A percentile compares a stretch with the other conserved stretches of the same genome.
Evolutionary conservation across 2,113 vertebrate species (phyloP).

Genomic region (Mirza zaza): DNA sequence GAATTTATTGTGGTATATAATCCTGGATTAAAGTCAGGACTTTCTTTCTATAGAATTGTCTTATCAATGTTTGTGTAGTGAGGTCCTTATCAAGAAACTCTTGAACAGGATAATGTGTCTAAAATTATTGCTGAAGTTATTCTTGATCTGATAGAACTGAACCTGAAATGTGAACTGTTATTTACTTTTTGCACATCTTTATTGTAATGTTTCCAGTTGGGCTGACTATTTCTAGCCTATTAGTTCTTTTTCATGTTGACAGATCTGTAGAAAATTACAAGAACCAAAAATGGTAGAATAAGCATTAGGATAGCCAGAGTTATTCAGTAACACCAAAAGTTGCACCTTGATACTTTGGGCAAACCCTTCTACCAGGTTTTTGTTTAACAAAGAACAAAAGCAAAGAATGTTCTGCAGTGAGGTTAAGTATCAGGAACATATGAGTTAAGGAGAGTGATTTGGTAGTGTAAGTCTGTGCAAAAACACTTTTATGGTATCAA

Average conservation of each 20-base stretch:
- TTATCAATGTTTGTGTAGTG: conserved; percentile 75
- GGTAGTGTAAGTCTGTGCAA: conserved; percentile 73
- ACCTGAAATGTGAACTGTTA: conserved; percentile 74
- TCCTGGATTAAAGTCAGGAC: conserved; percentile 75
- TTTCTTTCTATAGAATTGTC: conserved; percentile 73
- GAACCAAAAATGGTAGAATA: not conserved
- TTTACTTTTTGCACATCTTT: conserved; percentile 79
- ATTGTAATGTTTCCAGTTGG: conserved; percentile 69
- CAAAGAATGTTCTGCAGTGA: conserved; percentile 36
- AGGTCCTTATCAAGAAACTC: conserved; percentile 74
- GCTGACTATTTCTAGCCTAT: conserved; percentile 58
- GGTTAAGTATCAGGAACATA: not conserved
- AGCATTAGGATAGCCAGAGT: conserved; percentile 71
- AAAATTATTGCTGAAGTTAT: conserved; percentile 66
- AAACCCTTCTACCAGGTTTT: not conserved
- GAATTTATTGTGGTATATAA: conserved; percentile 79
- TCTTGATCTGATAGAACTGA: conserved; percentile 68
- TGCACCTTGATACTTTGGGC: conserved; percentile 32
- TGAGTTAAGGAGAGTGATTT: not conserved
- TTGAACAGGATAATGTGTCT: conserved; percentile 75
- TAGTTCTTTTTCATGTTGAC: conserved; percentile 57
- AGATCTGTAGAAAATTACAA: conserved; percentile 45
- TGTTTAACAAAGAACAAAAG: conserved; percentile 36
- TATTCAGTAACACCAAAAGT: not conserved
- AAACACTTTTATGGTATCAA: conserved; percentile 66